These are phyloP conservation scores for Melinopterus prodromus DNA, from an alignment of 2,888 invertebrate genomes.

Conservation along the genomic window DNA sequence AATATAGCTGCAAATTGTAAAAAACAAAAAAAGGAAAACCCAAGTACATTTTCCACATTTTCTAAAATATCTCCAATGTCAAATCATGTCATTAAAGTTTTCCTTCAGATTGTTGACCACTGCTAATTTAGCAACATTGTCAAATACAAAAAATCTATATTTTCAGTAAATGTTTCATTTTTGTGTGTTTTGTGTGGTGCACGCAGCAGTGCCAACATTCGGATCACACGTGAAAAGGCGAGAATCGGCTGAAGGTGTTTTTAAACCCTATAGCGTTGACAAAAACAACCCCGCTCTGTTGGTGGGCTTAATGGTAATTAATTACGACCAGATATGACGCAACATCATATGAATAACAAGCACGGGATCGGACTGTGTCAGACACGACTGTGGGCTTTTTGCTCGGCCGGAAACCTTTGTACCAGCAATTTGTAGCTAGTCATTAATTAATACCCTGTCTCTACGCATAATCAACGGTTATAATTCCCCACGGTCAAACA, in stretches of 20 bases:
- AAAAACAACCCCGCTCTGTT: background rate
- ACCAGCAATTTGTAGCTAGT: background rate
- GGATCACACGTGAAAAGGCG: background rate
- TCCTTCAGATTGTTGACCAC: no score
- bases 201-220: background rate
- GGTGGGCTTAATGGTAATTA: background rate
- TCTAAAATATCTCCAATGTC: no score
- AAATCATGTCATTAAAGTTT: no score
- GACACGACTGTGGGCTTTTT: background rate
- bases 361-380: slow-evolving; percentile 4
- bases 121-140: no score
- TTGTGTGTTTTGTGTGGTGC: no score
- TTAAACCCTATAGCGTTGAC: background rate
- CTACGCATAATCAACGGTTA: background rate
- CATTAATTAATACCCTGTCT: background rate
- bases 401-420: background rate
- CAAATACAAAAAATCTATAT: no score
- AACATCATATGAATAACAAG: background rate
- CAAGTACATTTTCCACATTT: no score
- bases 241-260: background rate
- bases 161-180: no score
- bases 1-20: no score
- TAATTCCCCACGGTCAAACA: background rate
- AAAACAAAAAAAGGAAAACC: no score
- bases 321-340: background rate